phyloP scores from a whole-genome alignment of 2,797 vertebrate genomes.

The Micromesistius poutassou region DNA sequence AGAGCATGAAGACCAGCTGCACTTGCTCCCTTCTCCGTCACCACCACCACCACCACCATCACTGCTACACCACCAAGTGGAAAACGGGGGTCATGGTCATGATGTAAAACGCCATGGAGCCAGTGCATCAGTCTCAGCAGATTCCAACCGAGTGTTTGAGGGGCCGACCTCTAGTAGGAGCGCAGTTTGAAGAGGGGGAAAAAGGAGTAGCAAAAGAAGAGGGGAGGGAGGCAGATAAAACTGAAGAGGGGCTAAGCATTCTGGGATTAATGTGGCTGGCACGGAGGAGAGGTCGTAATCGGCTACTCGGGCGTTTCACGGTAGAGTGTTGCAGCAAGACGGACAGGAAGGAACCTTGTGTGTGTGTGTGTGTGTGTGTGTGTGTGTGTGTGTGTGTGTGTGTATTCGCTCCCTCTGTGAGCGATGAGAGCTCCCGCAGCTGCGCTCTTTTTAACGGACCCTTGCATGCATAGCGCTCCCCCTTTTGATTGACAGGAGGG shows the following conservation, averaged over 20 bases:
- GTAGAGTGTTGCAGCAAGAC: conserved; percentile 41
- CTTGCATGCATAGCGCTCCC: conserved; percentile 44
- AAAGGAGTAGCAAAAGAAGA: conserved; percentile 15
- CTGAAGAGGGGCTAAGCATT: conserved; percentile 16
- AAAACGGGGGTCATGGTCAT: conserved; percentile 72
- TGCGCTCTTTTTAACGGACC: conserved; percentile 46
- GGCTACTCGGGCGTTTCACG: conserved; percentile 43
- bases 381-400: conserved; percentile 27
- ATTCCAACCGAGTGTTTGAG: conserved; percentile 70
- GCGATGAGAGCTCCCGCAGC: conserved; percentile 40
- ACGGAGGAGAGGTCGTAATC: conserved; percentile 36
- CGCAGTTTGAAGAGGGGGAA: conserved; percentile 15
- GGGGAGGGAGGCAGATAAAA: conserved; percentile 32
- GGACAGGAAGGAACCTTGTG: conserved; percentile 15
- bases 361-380: not conserved
- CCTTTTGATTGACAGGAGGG: conserved; percentile 34
- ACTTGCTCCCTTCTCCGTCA: conserved; percentile 62
- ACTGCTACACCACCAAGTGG: conserved; percentile 59
- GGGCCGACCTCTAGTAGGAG: conserved; percentile 36
- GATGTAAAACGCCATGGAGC: conserved; percentile 67
- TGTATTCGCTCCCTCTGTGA: conserved; percentile 7
- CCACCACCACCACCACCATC: conserved; percentile 60
- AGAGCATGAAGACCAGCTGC: conserved; percentile 68
- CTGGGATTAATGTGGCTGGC: conserved; percentile 51
- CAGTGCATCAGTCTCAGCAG: conserved; percentile 68